Conservation (phyloP, 2,888 invertebrate species). For the Scelioninae gen. 1 region DNA sequence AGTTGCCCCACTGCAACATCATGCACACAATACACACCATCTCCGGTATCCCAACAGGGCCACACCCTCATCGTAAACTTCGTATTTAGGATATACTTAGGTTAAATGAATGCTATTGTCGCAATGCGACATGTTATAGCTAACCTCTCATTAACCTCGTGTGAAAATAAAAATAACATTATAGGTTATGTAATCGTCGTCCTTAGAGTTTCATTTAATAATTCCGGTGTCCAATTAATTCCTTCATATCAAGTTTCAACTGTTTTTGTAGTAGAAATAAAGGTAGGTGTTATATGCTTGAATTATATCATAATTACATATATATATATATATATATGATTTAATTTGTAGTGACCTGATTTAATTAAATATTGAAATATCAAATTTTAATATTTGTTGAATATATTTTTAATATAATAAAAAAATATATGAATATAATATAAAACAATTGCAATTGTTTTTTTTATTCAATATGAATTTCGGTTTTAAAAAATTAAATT, state of each 20-base stretch:
- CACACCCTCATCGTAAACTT: constrained; percentile 82
- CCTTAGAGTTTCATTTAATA: not conserved
- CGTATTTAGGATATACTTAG: constrained; percentile 80
- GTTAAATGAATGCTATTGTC: constrained; percentile 83
- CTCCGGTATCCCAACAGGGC: constrained; percentile 71
- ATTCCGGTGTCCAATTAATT: constrained; percentile 5
- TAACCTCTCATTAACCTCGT: constrained; percentile 84
- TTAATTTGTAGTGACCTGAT: too few relatives aligned
- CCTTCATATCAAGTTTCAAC: not conserved
- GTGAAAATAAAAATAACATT: constrained; percentile 77
- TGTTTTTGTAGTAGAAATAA: not conserved
- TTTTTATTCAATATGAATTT: too few relatives aligned
- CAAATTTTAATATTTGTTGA: too few relatives aligned
- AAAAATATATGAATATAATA: too few relatives aligned
- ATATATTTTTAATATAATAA: too few relatives aligned
- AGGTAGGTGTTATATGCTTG: too few relatives aligned
- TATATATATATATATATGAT: too few relatives aligned
- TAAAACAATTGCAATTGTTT: too few relatives aligned
- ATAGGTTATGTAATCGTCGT: not conserved
- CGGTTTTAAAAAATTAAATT: too few relatives aligned
- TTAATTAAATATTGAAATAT: too few relatives aligned
- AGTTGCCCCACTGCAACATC: constrained; percentile 71
- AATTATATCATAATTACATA: too few relatives aligned
- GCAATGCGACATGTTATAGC: constrained; percentile 83
- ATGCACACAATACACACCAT: constrained; percentile 50